Evolutionary conservation across 1,140 invertebrate genomes (phyloP), one percentile per base, ranked within the genome.

Genomic region (Chrysopa pallens): DNA sequence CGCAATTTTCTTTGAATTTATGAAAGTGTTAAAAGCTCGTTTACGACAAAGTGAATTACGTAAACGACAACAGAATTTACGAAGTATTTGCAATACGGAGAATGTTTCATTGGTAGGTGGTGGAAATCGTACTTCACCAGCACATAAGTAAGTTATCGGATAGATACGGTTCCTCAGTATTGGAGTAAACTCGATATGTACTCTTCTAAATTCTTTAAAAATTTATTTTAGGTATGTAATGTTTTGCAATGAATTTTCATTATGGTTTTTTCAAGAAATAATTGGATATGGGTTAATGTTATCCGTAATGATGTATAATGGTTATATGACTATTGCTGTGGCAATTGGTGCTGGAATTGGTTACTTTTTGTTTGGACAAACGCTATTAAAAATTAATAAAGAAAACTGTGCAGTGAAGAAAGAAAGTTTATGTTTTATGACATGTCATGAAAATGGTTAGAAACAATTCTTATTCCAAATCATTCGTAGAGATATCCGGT

Each of bases 201-300:
- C 11, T 39, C 29, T 27, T 42, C 44, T 8, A 35, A 36, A 36
- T n/a, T 23, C 15, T 5, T 17, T 17, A 33, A 17, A 29, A 8
- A 42, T 17, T 37, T 46, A 29, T 52, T 53, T 47, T 40, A 62
- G 55, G 46, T 50, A 47, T 14, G 38, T 48, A 14, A 45, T 54
- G 31, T 53, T 56, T 46, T 48, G 46, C 13, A 48, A 48, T 29
- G 59, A 61, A 39, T 42, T 51, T n/a, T 46, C 48, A n/a, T 40
- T 59, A 31, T 61, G 59, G 53, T 33, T 60, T 8, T 39, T 51
- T 13, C 42, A 59, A 23, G 56, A 56, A 42, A 52, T 51, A 42
- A 41, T 90, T 38, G 79, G 79, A 44, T 92, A 91, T 60, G 63
- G 85, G 36, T 68, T 91, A n/a, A 93, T 93, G 88, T 62, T 92